Conservation (phyloP, 2,113 vertebrate genomes). For the Serinus canaria region DNA sequence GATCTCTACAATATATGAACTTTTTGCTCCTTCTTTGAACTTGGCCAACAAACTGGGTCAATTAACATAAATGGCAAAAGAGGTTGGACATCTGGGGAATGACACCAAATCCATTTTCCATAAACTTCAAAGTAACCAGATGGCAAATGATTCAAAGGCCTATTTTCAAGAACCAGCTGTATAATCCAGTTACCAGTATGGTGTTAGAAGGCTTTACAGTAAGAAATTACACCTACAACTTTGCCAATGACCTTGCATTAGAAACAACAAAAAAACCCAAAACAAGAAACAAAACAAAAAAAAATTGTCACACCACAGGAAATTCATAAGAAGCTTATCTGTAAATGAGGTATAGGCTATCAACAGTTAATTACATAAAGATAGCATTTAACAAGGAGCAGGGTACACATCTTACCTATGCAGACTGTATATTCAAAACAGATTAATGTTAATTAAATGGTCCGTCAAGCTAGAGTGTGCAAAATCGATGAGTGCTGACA, state of each 20-base stretch:
- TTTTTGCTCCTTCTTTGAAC: background rate
- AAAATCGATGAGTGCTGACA: constrained; percentile 49
- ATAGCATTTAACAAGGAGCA: background rate
- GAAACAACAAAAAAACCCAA: background rate
- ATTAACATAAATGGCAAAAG: constrained; percentile 50
- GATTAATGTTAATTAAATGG: constrained; percentile 69
- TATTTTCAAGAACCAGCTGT: constrained; percentile 59
- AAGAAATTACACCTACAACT: background rate
- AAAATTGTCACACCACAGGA: background rate
- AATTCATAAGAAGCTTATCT: background rate
- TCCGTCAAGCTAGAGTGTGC: constrained; percentile 35
- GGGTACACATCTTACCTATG: constrained; percentile 8
- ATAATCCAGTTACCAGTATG: background rate
- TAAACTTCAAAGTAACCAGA: constrained; percentile 45
- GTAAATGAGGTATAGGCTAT: constrained; percentile 6
- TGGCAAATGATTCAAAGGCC: constrained; percentile 58
- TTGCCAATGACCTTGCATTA: background rate
- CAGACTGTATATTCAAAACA: constrained; percentile 52
- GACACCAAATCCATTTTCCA: constrained; percentile 54
- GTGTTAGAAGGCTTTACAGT: background rate
- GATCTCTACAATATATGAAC: background rate
- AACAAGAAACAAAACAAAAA: background rate
- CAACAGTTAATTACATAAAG: constrained; percentile 16
- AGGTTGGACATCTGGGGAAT: constrained; percentile 42
- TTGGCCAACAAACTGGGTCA: background rate